A percentile compares a stretch with the other conserved stretches of the same genome.
Conservation (phyloP, 2,113 vertebrate species). For the Ochotona curzoniae region DNA sequence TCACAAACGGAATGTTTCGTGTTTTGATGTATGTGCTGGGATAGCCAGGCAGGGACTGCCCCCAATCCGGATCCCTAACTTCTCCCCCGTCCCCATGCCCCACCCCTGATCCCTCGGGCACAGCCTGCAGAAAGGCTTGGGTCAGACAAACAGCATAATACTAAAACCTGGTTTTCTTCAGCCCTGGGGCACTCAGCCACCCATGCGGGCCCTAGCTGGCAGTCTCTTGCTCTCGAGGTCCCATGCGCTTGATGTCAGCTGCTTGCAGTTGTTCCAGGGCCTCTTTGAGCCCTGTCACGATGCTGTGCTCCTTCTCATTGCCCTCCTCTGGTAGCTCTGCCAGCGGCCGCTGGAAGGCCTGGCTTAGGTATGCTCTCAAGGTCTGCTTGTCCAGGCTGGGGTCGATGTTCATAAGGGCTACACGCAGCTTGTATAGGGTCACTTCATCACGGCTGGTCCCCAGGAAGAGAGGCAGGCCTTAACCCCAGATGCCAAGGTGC, state of each 20-base stretch:
- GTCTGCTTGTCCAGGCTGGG: constrained; percentile 79
- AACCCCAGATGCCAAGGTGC: not conserved
- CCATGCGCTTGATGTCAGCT: constrained; percentile 75
- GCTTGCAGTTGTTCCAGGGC: constrained; percentile 79
- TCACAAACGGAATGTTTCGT: constrained; percentile 49
- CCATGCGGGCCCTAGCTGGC: not conserved
- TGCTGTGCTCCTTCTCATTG: constrained; percentile 37
- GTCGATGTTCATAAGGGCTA: constrained; percentile 80
- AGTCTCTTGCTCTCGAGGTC: constrained; percentile 66
- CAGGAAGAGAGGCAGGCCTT: not conserved
- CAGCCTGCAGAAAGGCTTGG: constrained; percentile 3
- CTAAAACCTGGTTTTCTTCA: too few species aligned
- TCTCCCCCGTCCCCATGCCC: not conserved
- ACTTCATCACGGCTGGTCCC: constrained; percentile 72
- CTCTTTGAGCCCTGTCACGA: constrained; percentile 68
- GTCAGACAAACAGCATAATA: constrained; percentile 62
- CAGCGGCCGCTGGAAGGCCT: constrained; percentile 75
- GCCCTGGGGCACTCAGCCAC: not conserved
- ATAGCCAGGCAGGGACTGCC: not conserved
- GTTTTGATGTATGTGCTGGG: constrained; percentile 34
- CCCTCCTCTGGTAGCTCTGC: constrained; percentile 72
- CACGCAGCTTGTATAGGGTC: constrained; percentile 78
- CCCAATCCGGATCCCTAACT: too few species aligned
- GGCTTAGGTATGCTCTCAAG: constrained; percentile 76
- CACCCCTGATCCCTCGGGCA: not conserved